These are phyloP conservation scores for Parthenolecanium corni DNA, from an alignment of 2,888 invertebrate species.

Conservation along the genomic window DNA sequence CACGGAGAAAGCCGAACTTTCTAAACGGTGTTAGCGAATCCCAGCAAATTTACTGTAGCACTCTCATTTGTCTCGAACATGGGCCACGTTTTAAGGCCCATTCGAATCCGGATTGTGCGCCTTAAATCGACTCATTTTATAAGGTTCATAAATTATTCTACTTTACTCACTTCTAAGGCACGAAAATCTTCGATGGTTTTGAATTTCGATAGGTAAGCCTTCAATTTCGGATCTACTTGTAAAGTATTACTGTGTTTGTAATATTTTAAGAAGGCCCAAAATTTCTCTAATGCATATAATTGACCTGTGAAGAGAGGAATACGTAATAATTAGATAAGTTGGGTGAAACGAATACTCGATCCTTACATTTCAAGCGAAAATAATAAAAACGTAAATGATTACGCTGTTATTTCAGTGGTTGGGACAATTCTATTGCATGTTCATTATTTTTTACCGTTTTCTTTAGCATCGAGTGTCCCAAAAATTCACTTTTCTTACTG, in stretches of 20 bases:
- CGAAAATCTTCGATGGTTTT: constrained; percentile 83
- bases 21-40: constrained; percentile 22
- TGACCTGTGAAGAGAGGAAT: constrained; percentile 52
- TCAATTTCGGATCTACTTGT: constrained; percentile 59
- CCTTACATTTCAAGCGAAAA: too few species aligned
- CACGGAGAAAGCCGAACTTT: not conserved
- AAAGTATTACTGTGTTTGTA: constrained; percentile 69
- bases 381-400: too few species aligned
- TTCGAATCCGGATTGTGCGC: constrained; percentile 19
- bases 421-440: too few species aligned
- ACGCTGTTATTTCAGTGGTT: too few species aligned
- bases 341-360: too few species aligned
- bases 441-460: too few species aligned
- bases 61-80: constrained; percentile 3
- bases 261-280: constrained; percentile 98
- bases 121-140: too few species aligned
- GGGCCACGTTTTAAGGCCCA: not conserved
- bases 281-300: constrained; percentile 95
- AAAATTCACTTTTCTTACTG: too few species aligned
- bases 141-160: too few species aligned
- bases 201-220: constrained; percentile 62
- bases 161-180: constrained; percentile 52
- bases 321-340: constrained; percentile 1
- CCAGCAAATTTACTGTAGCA: constrained; percentile 15
- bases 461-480: too few species aligned